These are phyloP conservation scores for Drosophila willistoni DNA, from an alignment of 1,140 invertebrate species.

Conservation along the genomic window DNA sequence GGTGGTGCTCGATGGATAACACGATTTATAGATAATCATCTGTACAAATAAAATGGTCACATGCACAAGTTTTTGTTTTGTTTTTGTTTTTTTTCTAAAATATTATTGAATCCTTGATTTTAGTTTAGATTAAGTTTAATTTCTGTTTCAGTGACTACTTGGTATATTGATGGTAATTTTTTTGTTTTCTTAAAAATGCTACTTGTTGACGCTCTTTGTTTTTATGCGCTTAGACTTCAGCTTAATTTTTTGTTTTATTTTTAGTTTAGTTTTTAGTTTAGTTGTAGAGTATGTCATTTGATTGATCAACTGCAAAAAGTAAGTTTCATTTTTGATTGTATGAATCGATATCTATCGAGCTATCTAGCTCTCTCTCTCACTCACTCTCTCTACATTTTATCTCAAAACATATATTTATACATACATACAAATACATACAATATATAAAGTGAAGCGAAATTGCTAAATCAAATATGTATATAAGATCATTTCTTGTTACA, in stretches of 20 bases:
- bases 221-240: slow-evolving; percentile 58
- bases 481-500: no score
- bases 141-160: slow-evolving; percentile 49
- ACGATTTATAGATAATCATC: slow-evolving; percentile 74
- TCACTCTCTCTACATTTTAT: not conserved
- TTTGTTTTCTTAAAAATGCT: slow-evolving; percentile 36
- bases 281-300: slow-evolving; percentile 20
- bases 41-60: slow-evolving; percentile 80
- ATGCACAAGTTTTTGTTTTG: slow-evolving; percentile 50
- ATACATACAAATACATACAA: slow-evolving; percentile 49
- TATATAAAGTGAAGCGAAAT: slow-evolving; percentile 28
- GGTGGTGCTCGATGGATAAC: slow-evolving; percentile 62
- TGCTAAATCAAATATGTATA: no score
- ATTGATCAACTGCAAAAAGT: slow-evolving; percentile 47
- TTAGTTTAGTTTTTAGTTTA: slow-evolving; percentile 6
- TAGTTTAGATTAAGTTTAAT: slow-evolving; percentile 49
- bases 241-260: slow-evolving; percentile 20
- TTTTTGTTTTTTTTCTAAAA: slow-evolving; percentile 37
- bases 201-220: slow-evolving; percentile 48
- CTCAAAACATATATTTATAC: slow-evolving; percentile 61
- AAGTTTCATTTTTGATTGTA: slow-evolving; percentile 56
- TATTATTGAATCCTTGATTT: slow-evolving; percentile 56
- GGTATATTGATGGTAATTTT: slow-evolving; percentile 47
- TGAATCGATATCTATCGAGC: slow-evolving; percentile 58
- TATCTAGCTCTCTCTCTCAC: not conserved